Percentiles rank a stretch among this genome's conserved stretches.
Evolutionary conservation across 2,113 vertebrate species (phyloP).

Genomic region (Arizona elegans): DNA sequence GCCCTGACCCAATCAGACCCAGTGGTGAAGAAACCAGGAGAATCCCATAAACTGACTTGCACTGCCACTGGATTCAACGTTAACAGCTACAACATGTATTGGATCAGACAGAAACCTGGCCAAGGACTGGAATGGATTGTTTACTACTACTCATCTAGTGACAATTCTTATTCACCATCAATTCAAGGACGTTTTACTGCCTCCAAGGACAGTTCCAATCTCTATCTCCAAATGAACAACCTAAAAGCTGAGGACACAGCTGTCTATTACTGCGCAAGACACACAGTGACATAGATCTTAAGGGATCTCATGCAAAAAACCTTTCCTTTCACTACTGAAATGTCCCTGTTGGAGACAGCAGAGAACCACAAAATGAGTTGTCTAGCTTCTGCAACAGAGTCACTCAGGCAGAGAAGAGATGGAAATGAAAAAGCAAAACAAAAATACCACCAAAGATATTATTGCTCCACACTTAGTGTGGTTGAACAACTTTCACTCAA

Average conservation of each 20-base stretch:
- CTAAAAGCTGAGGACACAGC: neutral
- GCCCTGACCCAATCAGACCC: neutral
- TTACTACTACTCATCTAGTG: neutral
- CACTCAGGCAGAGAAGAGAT: neutral
- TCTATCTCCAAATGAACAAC: neutral
- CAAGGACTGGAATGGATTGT: neutral
- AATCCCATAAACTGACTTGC: neutral
- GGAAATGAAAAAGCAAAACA: neutral
- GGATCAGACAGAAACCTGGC: neutral
- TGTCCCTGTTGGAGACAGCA: neutral
- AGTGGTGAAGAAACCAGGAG: neutral
- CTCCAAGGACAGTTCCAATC: neutral
- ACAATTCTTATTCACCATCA: fast-evolving
- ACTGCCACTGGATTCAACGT: neutral
- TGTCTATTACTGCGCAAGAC: neutral
- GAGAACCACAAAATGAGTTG: neutral
- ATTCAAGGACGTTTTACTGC: neutral
- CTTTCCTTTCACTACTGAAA: neutral
- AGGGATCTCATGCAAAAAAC: neutral
- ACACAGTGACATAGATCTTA: neutral
- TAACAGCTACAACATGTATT: fast-evolving
- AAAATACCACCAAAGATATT: neutral
- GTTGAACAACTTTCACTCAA: too few relatives aligned
- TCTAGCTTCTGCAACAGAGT: neutral
- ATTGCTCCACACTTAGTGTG: too few relatives aligned